These are phyloP conservation scores for Anarrhichthys ocellatus DNA, from an alignment of 2,113 vertebrate species.

Conservation along the genomic window DNA sequence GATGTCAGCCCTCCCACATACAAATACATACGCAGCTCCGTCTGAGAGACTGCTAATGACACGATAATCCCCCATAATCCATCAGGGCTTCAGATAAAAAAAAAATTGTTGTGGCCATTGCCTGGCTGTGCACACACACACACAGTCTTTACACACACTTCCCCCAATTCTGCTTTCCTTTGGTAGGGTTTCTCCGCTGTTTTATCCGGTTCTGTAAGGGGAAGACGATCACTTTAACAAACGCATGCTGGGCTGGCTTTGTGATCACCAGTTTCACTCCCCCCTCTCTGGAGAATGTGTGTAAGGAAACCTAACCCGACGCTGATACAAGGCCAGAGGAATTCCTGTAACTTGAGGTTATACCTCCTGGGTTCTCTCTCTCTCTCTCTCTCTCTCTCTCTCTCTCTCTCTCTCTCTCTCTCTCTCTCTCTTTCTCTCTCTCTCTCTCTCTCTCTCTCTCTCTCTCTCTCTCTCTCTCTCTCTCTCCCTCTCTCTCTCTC, in stretches of 20 bases:
- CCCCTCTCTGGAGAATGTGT: conserved; percentile 64
- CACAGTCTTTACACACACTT: conserved; percentile 6
- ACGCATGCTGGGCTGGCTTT: conserved; percentile 33
- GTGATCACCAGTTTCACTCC: conserved; percentile 25
- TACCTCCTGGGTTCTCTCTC: conserved; percentile 75
- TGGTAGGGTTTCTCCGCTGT: conserved; percentile 5
- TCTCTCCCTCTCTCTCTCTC: conserved; percentile 36
- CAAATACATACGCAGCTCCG: conserved; percentile 25
- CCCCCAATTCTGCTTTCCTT: background rate
- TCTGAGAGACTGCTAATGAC: conserved; percentile 62
- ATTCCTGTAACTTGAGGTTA: conserved; percentile 82
- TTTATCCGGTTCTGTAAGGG: background rate
- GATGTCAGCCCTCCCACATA: conserved; percentile 59
- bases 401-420: conserved; percentile 32
- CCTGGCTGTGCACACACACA: background rate
- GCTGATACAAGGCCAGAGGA: conserved; percentile 78
- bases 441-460: conserved; percentile 33
- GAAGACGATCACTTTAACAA: conserved; percentile 16
- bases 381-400: conserved; percentile 28
- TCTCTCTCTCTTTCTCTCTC: conserved; percentile 29
- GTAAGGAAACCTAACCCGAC: conserved; percentile 79
- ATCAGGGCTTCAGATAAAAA: conserved; percentile 60
- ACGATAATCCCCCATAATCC: conserved; percentile 69
- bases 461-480: conserved; percentile 29
- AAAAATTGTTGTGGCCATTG: conserved; percentile 48